Base-by-base conservation (phyloP, 2,888 invertebrate species). In the Achlya flavicornis region DNA sequence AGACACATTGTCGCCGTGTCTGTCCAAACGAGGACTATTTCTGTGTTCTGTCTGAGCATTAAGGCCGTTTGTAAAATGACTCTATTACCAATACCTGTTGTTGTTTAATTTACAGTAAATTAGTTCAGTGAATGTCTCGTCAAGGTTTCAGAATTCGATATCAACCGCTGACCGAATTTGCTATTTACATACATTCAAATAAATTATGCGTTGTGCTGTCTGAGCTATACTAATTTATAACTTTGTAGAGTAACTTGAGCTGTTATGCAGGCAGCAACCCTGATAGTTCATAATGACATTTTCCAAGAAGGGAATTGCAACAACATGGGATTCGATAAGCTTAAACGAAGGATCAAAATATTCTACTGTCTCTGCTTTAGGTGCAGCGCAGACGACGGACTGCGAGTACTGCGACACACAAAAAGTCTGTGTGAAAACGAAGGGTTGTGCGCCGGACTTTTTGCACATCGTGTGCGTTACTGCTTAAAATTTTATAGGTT, bases 111-210 rank as follows among this genome's bases (percentile, higher is more conserved):
- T 62, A 61, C 66, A 65, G 61, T 59, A 61, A 63, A 67, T 61
- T 65, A 61, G 66, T 53, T 41, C 35, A 66, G 72, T 72, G 72
- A 72, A 72, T 71, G 72, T 67, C 66, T 66, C 61, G 19, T 59
- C 68, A 66, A 66, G 65, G 70, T 65, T 61, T 38, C 62, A 19
- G 53, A 19, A 19, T 53, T 53, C 53, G 53, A 19, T 53, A 53
- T 53, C 53, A 19, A 19, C 53, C 53, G 53, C 53, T n/a, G 53
- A 7, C 53, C 53, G 10, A 16, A 16, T 1, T 16, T 8, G 3
- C 7, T 53, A 19, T 53, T 53, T 10, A 53, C 19, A 53, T 53
- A 41, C 3, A 38, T 53, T 16, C 10, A 53, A 53, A n/a, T 19
- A n/a, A 53, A 53, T 48, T 48, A 46, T 43, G 8, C 7, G 48